Evolutionary conservation across 92 coral and sea anemone genomes (phyloP), one percentile per base, ranked within the genome.

Genomic region (Phenganax marumi): DNA sequence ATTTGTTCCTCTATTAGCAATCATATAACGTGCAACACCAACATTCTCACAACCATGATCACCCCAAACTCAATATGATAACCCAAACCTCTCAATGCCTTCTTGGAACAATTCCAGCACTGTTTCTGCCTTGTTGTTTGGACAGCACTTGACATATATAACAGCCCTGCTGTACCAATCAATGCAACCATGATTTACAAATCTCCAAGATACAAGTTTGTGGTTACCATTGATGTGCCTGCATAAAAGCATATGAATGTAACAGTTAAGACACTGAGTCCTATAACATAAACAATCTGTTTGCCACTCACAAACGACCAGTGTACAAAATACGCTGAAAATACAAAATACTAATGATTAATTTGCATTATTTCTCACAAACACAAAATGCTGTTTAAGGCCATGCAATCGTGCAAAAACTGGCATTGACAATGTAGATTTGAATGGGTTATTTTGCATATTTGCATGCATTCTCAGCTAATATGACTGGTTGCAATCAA

Each of bases 41-140:
- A 52, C 77, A 18, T 49, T 72, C 50, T 66, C 72, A n/a, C 25
- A 47, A 10, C 72, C 72, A 39, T 49, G 72, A 66, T 66, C 72
- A 25, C 49, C 72, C 17, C 72, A 16, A 25, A 66, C 72, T 23
- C 72, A 12, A 10, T 47, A 66, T 66, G 72, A 49, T 10, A 66
- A 66, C 18, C 72, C 72, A n/a, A 66, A 84, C 58, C 84, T 46
- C 24, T 85, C 43, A 49, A 88, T 86, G 21, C 84, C 91, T 17
- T 88, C 73, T 60, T 80, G 81, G 52, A 88, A 85, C 77, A 88
- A 76, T 77, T 61, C 61, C 22, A 88, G 72, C 53, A 84, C 91
- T 66, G 91, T 88, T 52, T 11, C 58, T 74, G 79, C 79, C 23
- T 52, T 74, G 26, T 74, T 74, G 65, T 74, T 74, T 8, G 23